Evolutionary conservation across 2,888 invertebrate species (phyloP).

Genomic region (Brachypterus glaber): DNA sequence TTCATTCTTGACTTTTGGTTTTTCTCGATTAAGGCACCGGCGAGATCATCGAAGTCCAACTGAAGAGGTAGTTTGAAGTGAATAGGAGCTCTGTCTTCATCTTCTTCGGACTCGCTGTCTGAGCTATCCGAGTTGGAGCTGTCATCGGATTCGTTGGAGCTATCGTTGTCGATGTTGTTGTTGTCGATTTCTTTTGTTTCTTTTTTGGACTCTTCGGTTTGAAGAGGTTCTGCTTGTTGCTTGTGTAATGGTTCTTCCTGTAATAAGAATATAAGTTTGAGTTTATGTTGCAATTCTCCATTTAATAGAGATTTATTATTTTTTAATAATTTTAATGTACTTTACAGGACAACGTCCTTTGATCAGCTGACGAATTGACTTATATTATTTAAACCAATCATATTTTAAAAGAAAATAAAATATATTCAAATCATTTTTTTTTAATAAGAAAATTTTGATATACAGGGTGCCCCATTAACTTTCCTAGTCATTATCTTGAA

Average conservation of each 20-base stretch:
- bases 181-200: constrained; percentile 35
- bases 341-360: too few relatives aligned
- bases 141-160: constrained; percentile 18
- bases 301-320: too few relatives aligned
- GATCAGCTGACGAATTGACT: too few relatives aligned
- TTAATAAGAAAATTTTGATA: constrained; percentile 12
- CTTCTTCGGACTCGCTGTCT: constrained; percentile 47
- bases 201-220: constrained; percentile 24
- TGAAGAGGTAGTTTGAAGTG: constrained; percentile 69
- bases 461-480: too few relatives aligned
- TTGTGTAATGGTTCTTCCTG: constrained; percentile 24
- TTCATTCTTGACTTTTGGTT: constrained; percentile 77
- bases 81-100: constrained; percentile 49
- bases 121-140: constrained; percentile 34
- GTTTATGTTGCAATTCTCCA: too few relatives aligned
- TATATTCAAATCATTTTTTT: constrained; percentile 16
- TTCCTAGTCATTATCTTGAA: too few relatives aligned
- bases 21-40: constrained; percentile 62
- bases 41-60: constrained; percentile 73
- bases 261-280: constrained; percentile 13
- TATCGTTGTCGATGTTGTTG: constrained; percentile 30
- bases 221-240: constrained; percentile 21
- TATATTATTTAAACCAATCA: constrained; percentile 3
- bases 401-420: constrained; percentile 5
- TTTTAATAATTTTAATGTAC: too few relatives aligned